Conservation (phyloP, 2,797 vertebrate species). For the Amniataba percoides region DNA sequence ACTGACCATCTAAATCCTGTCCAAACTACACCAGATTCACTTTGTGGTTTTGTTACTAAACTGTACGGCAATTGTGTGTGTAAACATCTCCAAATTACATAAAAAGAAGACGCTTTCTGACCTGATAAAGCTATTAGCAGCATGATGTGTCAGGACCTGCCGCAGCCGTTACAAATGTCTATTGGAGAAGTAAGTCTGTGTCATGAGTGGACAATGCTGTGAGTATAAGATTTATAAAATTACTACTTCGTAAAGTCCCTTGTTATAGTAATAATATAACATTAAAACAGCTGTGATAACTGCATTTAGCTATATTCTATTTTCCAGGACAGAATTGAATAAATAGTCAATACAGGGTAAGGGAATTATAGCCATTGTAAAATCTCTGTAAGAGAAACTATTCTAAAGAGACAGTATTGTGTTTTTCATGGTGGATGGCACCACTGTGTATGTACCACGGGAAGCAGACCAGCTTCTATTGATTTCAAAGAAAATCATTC, state of each 20-base stretch:
- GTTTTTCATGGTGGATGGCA: background rate
- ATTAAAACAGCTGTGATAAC: background rate
- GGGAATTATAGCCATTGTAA: conserved; percentile 14
- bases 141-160: background rate
- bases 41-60: no score
- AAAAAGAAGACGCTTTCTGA: no score
- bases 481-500: conserved; percentile 52
- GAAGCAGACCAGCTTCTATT: conserved; percentile 22
- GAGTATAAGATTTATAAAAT: background rate
- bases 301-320: background rate
- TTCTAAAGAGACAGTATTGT: conserved; percentile 4
- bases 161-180: background rate
- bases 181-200: no score
- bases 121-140: no score
- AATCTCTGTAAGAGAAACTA: conserved; percentile 4
- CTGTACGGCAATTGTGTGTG: no score
- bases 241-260: background rate
- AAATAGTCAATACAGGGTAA: conserved; percentile 19
- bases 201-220: background rate
- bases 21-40: no score
- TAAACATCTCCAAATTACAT: no score
- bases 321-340: background rate
- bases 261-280: background rate
- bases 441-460: background rate
- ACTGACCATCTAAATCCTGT: no score